These are phyloP conservation scores for Dicentrarchus labrax DNA, from an alignment of 2,113 vertebrate species.

Conservation along the genomic window DNA sequence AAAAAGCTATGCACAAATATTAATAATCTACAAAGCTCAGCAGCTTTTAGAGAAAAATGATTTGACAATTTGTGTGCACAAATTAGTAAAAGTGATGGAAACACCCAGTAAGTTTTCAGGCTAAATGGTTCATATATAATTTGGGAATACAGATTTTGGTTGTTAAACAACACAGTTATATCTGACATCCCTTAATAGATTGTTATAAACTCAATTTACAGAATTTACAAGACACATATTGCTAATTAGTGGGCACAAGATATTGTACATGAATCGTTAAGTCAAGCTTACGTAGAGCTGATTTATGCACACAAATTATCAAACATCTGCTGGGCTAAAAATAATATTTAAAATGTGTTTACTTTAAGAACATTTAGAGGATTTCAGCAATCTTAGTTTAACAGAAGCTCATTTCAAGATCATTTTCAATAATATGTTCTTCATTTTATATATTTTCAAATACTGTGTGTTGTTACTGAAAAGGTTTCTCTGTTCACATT, in stretches of 20 bases:
- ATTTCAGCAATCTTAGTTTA: background rate
- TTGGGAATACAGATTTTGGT: background rate
- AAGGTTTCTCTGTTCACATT: constrained; percentile 80
- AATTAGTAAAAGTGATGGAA: no score
- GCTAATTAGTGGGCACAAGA: no score
- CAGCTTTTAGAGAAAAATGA: no score
- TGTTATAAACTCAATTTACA: background rate
- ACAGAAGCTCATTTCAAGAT: no score
- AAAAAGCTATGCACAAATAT: no score
- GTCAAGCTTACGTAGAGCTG: background rate
- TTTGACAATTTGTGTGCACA: no score
- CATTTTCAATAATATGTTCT: background rate
- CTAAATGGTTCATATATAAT: background rate
- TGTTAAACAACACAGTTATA: background rate
- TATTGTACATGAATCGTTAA: background rate
- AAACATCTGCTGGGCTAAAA: background rate
- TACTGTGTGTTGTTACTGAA: constrained; percentile 74
- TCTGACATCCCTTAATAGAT: background rate
- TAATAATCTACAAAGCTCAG: no score
- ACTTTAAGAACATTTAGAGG: background rate
- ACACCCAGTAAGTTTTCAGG: no score
- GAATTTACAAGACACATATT: background rate
- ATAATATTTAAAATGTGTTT: background rate
- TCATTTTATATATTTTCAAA: background rate
- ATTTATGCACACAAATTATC: background rate